phyloP scores from a whole-genome alignment of 1,140 invertebrate species.

The Dendrolimus punctatus region DNA sequence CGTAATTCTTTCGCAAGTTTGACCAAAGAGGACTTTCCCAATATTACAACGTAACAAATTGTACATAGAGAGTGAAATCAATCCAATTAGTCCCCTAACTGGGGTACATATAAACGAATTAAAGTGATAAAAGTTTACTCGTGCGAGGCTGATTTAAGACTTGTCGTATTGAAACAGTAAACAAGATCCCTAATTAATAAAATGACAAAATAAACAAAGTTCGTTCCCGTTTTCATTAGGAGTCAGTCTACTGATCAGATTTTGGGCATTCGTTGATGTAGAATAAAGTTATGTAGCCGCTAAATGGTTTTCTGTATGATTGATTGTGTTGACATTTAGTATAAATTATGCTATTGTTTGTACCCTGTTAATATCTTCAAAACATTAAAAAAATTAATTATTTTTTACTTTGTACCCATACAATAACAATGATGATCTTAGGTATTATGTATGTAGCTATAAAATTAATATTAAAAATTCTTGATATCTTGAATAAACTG shows the following conservation, averaged over 20 bases:
- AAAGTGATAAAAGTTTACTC: constrained; percentile 32
- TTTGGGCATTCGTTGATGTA: constrained; percentile 8
- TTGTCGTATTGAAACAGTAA: constrained; percentile 33
- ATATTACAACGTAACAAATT: too few relatives aligned
- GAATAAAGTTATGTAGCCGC: background rate
- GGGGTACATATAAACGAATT: constrained; percentile 25
- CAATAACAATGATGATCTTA: too few relatives aligned
- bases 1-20: too few relatives aligned
- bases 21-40: too few relatives aligned
- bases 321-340: too few relatives aligned
- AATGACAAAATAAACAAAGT: constrained; percentile 37
- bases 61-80: background rate
- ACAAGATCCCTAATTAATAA: constrained; percentile 34
- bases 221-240: constrained; percentile 28
- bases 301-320: too few relatives aligned
- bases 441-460: too few relatives aligned
- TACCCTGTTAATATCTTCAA: background rate
- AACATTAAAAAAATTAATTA: background rate
- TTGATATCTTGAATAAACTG: too few relatives aligned
- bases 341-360: background rate
- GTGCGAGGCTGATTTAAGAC: constrained; percentile 28
- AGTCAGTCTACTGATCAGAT: constrained; percentile 16
- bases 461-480: too few relatives aligned
- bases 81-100: constrained; percentile 18
- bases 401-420: too few relatives aligned